Conservation (phyloP, 2,797 vertebrate genomes). For the Mormyrus hasselquistii region DNA sequence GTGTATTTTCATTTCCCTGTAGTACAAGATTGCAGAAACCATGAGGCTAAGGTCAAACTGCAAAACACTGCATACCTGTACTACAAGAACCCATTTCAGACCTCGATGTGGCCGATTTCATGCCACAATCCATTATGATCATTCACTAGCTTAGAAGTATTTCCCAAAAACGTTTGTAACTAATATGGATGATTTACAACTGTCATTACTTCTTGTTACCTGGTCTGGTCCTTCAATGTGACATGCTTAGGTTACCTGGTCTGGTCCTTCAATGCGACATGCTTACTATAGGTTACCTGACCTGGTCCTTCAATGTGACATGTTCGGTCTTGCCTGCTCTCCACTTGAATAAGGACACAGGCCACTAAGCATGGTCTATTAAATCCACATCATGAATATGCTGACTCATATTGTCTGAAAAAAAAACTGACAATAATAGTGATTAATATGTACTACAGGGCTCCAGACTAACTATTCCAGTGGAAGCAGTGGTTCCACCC, state of each 20-base stretch:
- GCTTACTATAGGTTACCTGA: too few species aligned
- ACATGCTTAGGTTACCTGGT: too few species aligned
- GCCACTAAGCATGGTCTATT: not conserved
- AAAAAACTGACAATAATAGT: not conserved
- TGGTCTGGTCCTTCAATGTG: too few species aligned
- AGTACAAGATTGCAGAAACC: not conserved
- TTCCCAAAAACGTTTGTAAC: not conserved
- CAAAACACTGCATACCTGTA: not conserved
- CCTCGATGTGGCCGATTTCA: not conserved
- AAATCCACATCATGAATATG: not conserved
- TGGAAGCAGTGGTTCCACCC: not conserved
- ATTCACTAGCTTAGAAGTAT: not conserved
- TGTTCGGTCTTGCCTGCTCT: not conserved
- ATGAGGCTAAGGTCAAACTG: not conserved
- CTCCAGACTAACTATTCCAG: not conserved
- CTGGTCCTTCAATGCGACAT: too few species aligned
- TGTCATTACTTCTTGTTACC: not conserved
- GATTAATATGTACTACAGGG: not conserved
- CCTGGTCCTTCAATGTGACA: not conserved
- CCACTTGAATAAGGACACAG: not conserved
- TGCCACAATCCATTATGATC: not conserved
- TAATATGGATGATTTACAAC: not conserved
- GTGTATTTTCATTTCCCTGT: not conserved
- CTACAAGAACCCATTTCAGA: not conserved
- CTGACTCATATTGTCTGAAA: not conserved